Evolutionary conservation across 2,888 invertebrate genomes (phyloP), one percentile per base, ranked within the genome.

Genomic region (Tineola bisselliella): DNA sequence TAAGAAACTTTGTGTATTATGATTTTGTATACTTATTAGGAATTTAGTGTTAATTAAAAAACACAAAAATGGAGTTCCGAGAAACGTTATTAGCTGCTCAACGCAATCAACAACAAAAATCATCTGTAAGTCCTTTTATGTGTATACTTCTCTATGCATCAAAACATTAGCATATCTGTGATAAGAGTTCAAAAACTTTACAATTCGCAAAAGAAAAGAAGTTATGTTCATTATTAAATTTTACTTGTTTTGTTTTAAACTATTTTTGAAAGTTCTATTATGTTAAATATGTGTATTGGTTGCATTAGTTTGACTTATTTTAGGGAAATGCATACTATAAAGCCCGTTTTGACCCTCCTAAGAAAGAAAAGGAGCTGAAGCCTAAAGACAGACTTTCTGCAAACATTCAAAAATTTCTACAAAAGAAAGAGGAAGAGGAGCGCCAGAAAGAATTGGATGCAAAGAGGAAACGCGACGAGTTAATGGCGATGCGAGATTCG

Each of bases 391-490:
- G 81, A 63, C 83, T 96, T 8, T 94, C 95, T 0, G 90, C 89
- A 0, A 94, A 94, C 67, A 93, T 96, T 60, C 92, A 93, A 73
- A 94, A 92, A 73, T 96, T 96, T 77, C 81, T 96, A 15, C 93
- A 92, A 0, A 92, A 92, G 67, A 93, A 93, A 70, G 94, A 95
- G 72, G 91, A 92, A 63, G 95, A 96, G 72, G 94, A 95, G 69
- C 89, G 81, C 62, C 88, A 88, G 62, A 92, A 91, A 68, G 84
- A 88, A 63, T 70, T 88, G 0, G 90, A 91, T 59, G 91, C 90
- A 31, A 88, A 89, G 62, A 88, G 87, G 66, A 93, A 91, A 70
- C 89, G 90, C 59, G 91, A 92, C 0, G 90, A 91, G 62, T 71
- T 93, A 57, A 70, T 89, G 43, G 89, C 92, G 0, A 84, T 91